phyloP scores from a whole-genome alignment of 2,797 vertebrate genomes.

The Pseudocheirus occidentalis region DNA sequence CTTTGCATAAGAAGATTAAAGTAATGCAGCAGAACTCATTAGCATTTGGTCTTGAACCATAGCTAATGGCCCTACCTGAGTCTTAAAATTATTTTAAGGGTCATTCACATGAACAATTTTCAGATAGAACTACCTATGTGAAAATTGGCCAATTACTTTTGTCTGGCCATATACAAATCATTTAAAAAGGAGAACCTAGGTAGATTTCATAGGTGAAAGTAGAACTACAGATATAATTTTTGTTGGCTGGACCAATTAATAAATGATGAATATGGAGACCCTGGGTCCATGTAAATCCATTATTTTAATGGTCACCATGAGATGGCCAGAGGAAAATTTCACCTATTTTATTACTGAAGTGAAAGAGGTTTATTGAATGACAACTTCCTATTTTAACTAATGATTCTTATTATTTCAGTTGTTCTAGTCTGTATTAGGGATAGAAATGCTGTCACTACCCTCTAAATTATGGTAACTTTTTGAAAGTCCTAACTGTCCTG shows the following conservation, averaged over 20 bases:
- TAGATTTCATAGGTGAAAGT: neutral
- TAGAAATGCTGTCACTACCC: neutral
- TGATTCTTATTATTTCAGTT: neutral
- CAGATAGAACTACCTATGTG: neutral
- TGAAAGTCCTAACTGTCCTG: neutral
- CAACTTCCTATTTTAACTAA: neutral
- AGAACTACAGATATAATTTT: neutral
- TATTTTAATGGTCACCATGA: neutral
- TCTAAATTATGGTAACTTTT: neutral
- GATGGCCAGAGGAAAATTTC: neutral
- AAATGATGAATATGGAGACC: neutral
- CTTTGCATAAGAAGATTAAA: neutral
- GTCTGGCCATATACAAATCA: neutral
- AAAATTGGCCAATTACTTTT: neutral
- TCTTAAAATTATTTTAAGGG: neutral
- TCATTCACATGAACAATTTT: neutral
- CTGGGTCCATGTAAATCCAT: neutral
- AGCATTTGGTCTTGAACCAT: neutral
- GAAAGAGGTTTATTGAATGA: neutral
- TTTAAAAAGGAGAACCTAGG: neutral
- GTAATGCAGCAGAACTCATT: neutral
- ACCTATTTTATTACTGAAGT: neutral
- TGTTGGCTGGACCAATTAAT: neutral
- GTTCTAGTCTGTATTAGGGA: neutral
- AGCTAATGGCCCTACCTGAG: neutral